Base-by-base conservation (phyloP, 1,140 invertebrate genomes). In the Sycophila sp. region DNA sequence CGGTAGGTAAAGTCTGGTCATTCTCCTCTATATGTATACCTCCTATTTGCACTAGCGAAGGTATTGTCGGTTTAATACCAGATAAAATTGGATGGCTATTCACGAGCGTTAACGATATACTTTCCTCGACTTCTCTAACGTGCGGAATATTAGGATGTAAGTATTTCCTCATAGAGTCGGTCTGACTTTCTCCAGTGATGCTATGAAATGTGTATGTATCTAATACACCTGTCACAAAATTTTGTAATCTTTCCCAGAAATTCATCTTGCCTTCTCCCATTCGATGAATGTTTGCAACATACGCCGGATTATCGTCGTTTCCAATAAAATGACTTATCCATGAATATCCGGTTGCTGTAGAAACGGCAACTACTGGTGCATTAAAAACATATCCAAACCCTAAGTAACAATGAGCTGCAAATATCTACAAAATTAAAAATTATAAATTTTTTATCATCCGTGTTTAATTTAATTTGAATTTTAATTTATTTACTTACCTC, bases 351-450 rank as follows among this genome's bases (percentile, higher is more conserved):
- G 7, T 89, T 72, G 0, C 86, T 83, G 77, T 55, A 17, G 58
- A 49, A n/a, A 59, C 53, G 0, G 22, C 62, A 3, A 94, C 88
- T 4, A 90, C 86, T 0, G 92, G 92, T 4, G 88, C 88, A 63
- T 89, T 82, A 24, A 91, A 86, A 73, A 90, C 88, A 65, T 91
- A 83, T 4, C 88, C 88, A 56, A 91, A 78, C 17, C 86, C 89
- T 32, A 91, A 73, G 73, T 89, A 87, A 73, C 90, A 91, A 55
- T 91, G 89, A 5, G 87, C 47, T 19, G 17, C 36, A 45, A 63
- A 70, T 34, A 15, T 26, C 58, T 69, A 17, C 6, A 34, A 34
- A 24, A 28, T 28, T 45, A 45, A 62, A 62, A 11, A 36, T 49
- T 22, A 4, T n/a, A 13, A 60, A 15, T 19, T 42, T 49, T n/a